Evolutionary conservation across 2,888 invertebrate species (phyloP).

Genomic region (Lasiommata megera): DNA sequence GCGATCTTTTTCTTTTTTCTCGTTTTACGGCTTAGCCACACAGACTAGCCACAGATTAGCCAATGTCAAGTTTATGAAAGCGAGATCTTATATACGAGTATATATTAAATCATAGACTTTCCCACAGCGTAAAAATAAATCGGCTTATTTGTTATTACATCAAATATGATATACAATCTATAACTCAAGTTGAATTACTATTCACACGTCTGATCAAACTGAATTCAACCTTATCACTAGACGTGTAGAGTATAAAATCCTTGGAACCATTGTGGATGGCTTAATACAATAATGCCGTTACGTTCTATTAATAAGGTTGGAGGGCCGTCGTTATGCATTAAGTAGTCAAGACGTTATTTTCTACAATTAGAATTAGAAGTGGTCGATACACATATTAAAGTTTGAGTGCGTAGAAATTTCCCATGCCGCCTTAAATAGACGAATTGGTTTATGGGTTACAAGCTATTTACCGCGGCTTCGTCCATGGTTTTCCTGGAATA

Average conservation of each 20-base stretch:
- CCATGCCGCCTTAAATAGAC: slow-evolving; percentile 53
- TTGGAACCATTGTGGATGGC: slow-evolving; percentile 2
- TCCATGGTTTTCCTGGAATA: too few relatives aligned
- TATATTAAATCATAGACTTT: slow-evolving; percentile 38
- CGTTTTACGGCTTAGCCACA: too few relatives aligned
- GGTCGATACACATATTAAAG: slow-evolving; percentile 36
- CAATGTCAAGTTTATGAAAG: too few relatives aligned
- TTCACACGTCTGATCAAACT: neutral
- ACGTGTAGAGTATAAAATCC: neutral
- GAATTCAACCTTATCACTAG: neutral
- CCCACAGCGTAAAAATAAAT: slow-evolving; percentile 53
- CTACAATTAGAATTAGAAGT: slow-evolving; percentile 44
- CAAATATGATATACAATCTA: slow-evolving; percentile 33
- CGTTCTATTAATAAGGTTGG: slow-evolving; percentile 42
- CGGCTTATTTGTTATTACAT: slow-evolving; percentile 39
- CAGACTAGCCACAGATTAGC: too few relatives aligned
- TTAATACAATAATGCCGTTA: slow-evolving; percentile 31
- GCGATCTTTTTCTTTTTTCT: too few relatives aligned
- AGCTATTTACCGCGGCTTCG: too few relatives aligned
- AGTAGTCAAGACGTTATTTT: slow-evolving; percentile 43
- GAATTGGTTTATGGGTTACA: neutral
- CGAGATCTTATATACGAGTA: neutral
- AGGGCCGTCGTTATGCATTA: slow-evolving; percentile 41
- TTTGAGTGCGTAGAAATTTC: slow-evolving; percentile 48
- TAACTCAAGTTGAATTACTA: slow-evolving; percentile 32